Conservation (phyloP, 2,888 invertebrate genomes). For the Opisthograptis luteolata region DNA sequence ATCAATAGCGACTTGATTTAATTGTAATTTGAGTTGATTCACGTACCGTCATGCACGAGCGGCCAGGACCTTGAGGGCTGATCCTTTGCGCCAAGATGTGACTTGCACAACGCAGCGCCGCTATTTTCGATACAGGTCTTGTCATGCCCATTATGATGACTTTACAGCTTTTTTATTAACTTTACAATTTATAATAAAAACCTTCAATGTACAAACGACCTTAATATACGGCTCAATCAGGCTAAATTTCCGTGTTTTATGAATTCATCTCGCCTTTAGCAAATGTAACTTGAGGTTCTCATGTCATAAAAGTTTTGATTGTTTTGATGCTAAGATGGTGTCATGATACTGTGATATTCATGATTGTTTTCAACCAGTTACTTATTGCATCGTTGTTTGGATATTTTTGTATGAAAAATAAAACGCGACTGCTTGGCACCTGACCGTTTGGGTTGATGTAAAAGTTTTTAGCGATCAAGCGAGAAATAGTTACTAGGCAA, state of each 20-base stretch:
- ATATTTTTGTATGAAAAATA: slow-evolving; percentile 15
- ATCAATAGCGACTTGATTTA: slow-evolving; percentile 48
- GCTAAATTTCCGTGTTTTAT: slow-evolving; percentile 29
- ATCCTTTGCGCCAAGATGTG: slow-evolving; percentile 74
- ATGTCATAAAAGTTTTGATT: slow-evolving; percentile 1
- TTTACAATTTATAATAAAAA: slow-evolving; percentile 45
- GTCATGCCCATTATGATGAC: slow-evolving; percentile 46
- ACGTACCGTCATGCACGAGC: slow-evolving; percentile 73
- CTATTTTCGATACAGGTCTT: slow-evolving; percentile 63
- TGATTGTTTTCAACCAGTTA: not conserved
- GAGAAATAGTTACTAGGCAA: slow-evolving; percentile 5
- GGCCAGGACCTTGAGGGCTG: slow-evolving; percentile 67
- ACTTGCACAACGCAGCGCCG: slow-evolving; percentile 73
- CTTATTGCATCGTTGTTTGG: not conserved
- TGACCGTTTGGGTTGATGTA: slow-evolving; percentile 24
- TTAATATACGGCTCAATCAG: slow-evolving; percentile 21
- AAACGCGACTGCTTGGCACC: slow-evolving; percentile 30
- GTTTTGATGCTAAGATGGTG: not conserved
- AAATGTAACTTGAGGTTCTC: slow-evolving; percentile 2
- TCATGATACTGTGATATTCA: not conserved
- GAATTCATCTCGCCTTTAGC: slow-evolving; percentile 15
- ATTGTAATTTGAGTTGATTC: slow-evolving; percentile 59
- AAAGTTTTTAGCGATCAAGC: slow-evolving; percentile 31
- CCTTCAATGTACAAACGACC: slow-evolving; percentile 33
- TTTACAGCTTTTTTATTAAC: slow-evolving; percentile 46